Percentiles rank a stretch among this genome's conserved stretches.
phyloP scores from a whole-genome alignment of 2,797 vertebrate species.

The Sebastes minor region DNA sequence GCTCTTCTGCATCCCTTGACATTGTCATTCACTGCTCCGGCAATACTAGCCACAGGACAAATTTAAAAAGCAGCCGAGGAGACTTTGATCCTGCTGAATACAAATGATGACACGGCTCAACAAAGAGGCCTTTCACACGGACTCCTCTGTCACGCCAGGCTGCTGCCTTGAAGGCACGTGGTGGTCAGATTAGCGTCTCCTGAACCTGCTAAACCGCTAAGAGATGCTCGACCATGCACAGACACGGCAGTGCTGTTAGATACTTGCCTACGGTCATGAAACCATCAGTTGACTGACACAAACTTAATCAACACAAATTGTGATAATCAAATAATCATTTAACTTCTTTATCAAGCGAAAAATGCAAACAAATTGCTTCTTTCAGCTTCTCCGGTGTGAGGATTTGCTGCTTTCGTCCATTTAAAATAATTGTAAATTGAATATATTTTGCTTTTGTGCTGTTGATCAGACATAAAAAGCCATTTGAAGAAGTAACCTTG shows the following conservation, averaged over 20 bases:
- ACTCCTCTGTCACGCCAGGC: slow-evolving; percentile 22
- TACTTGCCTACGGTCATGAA: background rate
- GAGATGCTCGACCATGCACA: slow-evolving; percentile 6
- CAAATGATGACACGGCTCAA: slow-evolving; percentile 63
- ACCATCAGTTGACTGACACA: background rate
- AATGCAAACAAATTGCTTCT: background rate
- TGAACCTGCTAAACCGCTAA: slow-evolving; percentile 17
- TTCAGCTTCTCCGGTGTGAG: background rate
- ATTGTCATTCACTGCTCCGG: slow-evolving; percentile 50
- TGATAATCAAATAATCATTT: background rate
- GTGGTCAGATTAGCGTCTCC: slow-evolving; percentile 48
- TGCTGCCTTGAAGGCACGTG: slow-evolving; percentile 33
- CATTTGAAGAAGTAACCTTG: background rate
- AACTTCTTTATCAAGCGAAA: background rate
- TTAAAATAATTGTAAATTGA: background rate
- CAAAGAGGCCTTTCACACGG: slow-evolving; percentile 53
- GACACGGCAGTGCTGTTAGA: background rate
- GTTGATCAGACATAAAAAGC: background rate
- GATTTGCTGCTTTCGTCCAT: background rate
- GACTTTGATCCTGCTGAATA: slow-evolving; percentile 70
- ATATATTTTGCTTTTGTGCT: background rate
- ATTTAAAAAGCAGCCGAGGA: slow-evolving; percentile 40
- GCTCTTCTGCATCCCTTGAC: slow-evolving; percentile 54
- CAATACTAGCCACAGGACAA: slow-evolving; percentile 47
- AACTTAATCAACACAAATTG: too few relatives aligned